A percentile compares a stretch with the other conserved stretches of the same genome.
These are phyloP conservation scores for Podiceps cristatus DNA, from an alignment of 2,113 vertebrate genomes.

Conservation along the genomic window DNA sequence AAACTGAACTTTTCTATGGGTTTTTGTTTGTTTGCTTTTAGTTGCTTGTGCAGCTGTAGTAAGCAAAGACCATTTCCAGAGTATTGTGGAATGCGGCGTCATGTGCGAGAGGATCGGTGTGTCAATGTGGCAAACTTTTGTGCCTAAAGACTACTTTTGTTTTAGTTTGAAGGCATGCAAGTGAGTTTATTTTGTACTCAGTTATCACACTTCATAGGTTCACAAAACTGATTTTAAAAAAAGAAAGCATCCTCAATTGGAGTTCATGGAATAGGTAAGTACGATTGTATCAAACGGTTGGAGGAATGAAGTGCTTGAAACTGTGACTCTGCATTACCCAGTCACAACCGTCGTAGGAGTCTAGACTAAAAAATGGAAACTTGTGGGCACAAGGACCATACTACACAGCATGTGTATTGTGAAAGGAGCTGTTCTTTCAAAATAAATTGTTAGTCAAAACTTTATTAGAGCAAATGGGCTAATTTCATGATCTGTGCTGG, in stretches of 20 bases:
- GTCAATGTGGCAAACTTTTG: neutral
- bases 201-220: neutral
- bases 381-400: too few relatives aligned
- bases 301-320: neutral
- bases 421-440: neutral
- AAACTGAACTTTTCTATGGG: rapidly evolving
- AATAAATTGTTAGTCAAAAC: neutral
- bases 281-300: neutral
- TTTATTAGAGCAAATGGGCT: neutral
- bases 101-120: rapidly evolving
- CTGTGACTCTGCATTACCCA: neutral
- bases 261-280: neutral
- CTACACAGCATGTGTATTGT: neutral
- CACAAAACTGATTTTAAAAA: neutral
- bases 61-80: neutral
- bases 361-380: neutral
- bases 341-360: neutral
- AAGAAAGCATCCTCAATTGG: neutral
- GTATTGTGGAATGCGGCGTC: neutral
- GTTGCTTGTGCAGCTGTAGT: neutral
- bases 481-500: neutral
- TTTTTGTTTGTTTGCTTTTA: neutral
- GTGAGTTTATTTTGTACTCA: neutral
- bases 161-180: neutral
- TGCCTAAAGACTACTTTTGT: neutral